Percentiles rank a stretch among this genome's conserved stretches.
Conservation (phyloP, 2,888 invertebrate species). For the Schizaphis graminum region DNA sequence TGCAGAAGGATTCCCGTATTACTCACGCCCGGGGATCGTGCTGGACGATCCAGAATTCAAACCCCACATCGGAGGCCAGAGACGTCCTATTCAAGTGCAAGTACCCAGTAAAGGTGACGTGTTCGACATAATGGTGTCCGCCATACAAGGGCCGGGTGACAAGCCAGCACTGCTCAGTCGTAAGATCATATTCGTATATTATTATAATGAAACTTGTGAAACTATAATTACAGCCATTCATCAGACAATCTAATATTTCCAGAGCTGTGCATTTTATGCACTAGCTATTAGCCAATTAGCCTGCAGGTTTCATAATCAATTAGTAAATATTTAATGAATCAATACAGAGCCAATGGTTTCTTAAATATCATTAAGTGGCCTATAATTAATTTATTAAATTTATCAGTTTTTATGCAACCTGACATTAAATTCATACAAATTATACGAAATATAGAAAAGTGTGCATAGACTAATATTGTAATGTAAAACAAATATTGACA, state of each 20-base stretch:
- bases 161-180: constrained; percentile 70
- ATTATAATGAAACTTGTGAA: neutral
- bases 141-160: constrained; percentile 82
- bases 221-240: neutral
- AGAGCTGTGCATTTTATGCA: neutral
- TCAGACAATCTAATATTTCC: neutral
- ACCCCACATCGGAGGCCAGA: constrained; percentile 74
- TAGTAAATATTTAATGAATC: neutral
- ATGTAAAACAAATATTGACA: neutral
- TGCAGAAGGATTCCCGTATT: constrained; percentile 72
- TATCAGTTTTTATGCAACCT: neutral
- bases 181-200: constrained; percentile 72
- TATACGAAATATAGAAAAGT: neutral
- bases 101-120: constrained; percentile 81
- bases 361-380: neutral
- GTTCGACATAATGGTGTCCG: constrained; percentile 90
- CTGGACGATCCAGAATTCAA: constrained; percentile 87
- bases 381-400: neutral
- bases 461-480: neutral
- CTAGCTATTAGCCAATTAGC: neutral
- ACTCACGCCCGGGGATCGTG: constrained; percentile 87
- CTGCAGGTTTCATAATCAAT: neutral
- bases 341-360: neutral
- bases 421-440: neutral
- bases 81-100: constrained; percentile 68